A percentile compares a stretch with the other conserved stretches of the same genome.
phyloP scores from a whole-genome alignment of 2,113 vertebrate genomes.

The Tragelaphus buxtoni region DNA sequence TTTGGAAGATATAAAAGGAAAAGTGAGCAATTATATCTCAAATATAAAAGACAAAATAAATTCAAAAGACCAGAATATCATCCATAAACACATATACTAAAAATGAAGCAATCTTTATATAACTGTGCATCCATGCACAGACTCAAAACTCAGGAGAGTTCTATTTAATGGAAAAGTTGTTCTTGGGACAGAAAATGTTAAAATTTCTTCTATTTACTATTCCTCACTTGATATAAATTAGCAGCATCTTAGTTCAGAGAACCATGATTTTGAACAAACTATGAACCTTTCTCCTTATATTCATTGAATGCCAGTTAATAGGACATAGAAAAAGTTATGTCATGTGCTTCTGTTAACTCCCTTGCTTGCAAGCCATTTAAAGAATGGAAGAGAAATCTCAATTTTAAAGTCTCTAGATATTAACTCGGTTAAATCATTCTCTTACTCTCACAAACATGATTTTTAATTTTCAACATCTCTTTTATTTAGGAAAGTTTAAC shows the following conservation, averaged over 20 bases:
- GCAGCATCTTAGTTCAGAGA: neutral
- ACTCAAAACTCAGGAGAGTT: neutral
- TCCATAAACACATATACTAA: neutral
- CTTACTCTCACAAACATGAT: too few species aligned
- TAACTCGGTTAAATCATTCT: too few species aligned
- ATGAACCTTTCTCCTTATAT: slow-evolving; percentile 14
- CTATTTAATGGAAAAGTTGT: neutral
- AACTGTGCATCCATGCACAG: neutral
- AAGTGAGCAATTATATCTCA: neutral
- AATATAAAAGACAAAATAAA: neutral
- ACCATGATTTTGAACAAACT: slow-evolving; percentile 17
- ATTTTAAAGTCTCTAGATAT: neutral
- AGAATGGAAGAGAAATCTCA: slow-evolving; percentile 20
- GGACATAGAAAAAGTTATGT: slow-evolving; percentile 15
- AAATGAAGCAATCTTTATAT: neutral
- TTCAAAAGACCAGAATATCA: neutral
- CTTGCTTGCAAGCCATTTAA: neutral
- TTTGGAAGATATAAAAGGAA: neutral
- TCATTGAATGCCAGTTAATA: neutral
- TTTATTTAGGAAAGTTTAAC: slow-evolving; percentile 1
- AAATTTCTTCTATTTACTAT: neutral
- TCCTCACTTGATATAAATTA: neutral
- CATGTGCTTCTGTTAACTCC: slow-evolving; percentile 43
- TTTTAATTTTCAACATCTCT: neutral
- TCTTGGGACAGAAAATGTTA: neutral